Base-by-base conservation (phyloP, 2,888 invertebrate species). In the Neoscelio sp. region DNA sequence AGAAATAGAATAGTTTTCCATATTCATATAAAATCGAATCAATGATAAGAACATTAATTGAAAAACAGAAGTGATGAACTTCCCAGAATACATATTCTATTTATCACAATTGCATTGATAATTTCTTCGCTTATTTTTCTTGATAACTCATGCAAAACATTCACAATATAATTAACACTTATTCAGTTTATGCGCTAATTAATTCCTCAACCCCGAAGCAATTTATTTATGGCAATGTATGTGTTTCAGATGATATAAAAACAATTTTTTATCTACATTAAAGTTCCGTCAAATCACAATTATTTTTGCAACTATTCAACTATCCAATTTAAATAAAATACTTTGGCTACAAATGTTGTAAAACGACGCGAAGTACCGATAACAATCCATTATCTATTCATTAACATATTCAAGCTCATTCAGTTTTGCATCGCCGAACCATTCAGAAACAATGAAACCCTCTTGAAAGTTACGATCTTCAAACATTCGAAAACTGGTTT, bases 401-500 rank as follows among this genome's bases (percentile, higher is more conserved):
- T 68, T 58, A 60, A 23, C 33, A 30, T 52, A 28, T 48, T 30
- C 52, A 42, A 46, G 46, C 13, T 58, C 52, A 58, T 64, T 76
- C 76, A 67, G 38, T 75, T 75, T 33, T 13, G 44, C 44, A 38
- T 56, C 28, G 4, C 42, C 42, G 12, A n/a, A 33, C 23, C 71
- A 67, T 78, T 62, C 8, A 67, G 35, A 67, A 60, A 67, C 78
- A 71, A 73, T 67, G 60, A 44, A 73, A 62, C 26, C 52, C 42
- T 35, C 10, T 46, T 12, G 23, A 62, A 42, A 67, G 26, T 65
- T 77, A 50, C 56, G 54, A 50, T 62, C 40, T 42, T 20, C 15
- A 8, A 44, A 48, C 30, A 48, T 38, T 73, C 13, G 6, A 26
- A 64, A 77, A 77, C 77, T 77, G 70, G 77, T 77, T 77, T 77